Base-by-base conservation (phyloP, 2,113 vertebrate species). In the Oreochromis tanganicae region DNA sequence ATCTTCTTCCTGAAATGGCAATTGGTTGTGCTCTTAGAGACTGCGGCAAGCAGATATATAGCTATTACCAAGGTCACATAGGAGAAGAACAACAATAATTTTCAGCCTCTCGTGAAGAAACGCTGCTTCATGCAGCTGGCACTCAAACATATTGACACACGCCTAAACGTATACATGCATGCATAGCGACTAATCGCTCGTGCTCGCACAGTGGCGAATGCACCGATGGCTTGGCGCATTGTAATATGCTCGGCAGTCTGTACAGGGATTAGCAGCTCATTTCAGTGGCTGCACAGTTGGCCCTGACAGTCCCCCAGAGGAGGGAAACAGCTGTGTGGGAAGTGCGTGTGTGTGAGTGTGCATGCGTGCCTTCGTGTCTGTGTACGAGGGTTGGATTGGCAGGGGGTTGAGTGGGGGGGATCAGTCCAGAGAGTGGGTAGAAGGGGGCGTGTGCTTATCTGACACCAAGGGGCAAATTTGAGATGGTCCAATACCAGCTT, bases 231-330 rank as follows among this genome's bases (percentile, higher is more conserved):
- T 93, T 78, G 89, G 50, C 85, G 90, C 87, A 93, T 94, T 93
- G 91, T 93, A 94, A 93, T 93, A 92, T 95, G 89, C 89, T 93
- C 38, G 80, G 87, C 91, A 95, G 92, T 88, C 90, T 93, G 94
- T 96, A 90, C 91, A 68, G 88, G 95, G 95, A 96, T 96, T 96
- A 95, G 87, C 95, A 94, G 95, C 95, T 96, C 95, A 95, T 96
- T 96, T 95, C 91, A 88, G 93, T 88, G 91, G 91, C 89, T 94
- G 93, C 90, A 93, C 90, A 93, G 91, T 95, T 95, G 94, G 94
- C 92, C 92, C 93, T 91, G 88, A 82, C 85, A 81, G 89, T 81
- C 81, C 94, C 94, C 91, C 93, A 86, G 81, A 91, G 92, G 93
- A 95, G 82, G 68, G 50, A 86, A 91, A 94, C 93, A 94, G 93